Base-by-base conservation (phyloP, 2,113 vertebrate species). In the Cephalopholis sonnerati region DNA sequence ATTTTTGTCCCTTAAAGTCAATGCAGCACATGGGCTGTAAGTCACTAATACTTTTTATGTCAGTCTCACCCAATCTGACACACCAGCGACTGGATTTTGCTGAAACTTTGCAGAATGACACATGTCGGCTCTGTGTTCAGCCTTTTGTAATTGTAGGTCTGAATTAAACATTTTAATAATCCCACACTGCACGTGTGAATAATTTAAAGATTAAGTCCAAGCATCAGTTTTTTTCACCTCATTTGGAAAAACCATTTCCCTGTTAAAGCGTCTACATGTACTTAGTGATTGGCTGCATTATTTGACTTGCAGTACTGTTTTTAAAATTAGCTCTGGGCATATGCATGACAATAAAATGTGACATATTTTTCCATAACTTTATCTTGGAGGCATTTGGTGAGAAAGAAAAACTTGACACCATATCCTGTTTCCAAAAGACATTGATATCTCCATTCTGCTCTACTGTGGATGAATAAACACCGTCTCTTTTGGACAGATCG, bases 401-500 rank as follows among this genome's bases (percentile, higher is more conserved):
- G 4, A 20, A 9, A 24, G 17, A n/a, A 65, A 59, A 61, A 48
- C 27, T 53, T 27, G 22, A 65, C 57, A 36, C 17, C 0, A 2
- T 53, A 8, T 54, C 15, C 64, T 59, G 1, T 39, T 41, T 17
- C 22, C 15, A n/a, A 54, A 77, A 17, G 18, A 5, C 9, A 18
- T 13, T 16, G 10, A 50, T 11, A 0, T 5, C 13, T 10, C 17
- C n/a, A 25, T 44, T 71, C 24, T 46, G 27, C 62, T 61, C 58
- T 6, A 61, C 10, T 81, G 25, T 17, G 27, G 77, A 67, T 81
- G 9, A 77, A 25, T 77, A 11, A 61, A 48, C 2, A 0, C 61
- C 55, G 13, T 70, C n/a, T 83, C 44, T 84, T 17, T 85, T 63
- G 44, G 77, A 85, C 93, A 99, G 98, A 93, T 95, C 94, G 85